These are phyloP conservation scores for Theretra japonica DNA, from an alignment of 2,888 invertebrate genomes.

Conservation along the genomic window DNA sequence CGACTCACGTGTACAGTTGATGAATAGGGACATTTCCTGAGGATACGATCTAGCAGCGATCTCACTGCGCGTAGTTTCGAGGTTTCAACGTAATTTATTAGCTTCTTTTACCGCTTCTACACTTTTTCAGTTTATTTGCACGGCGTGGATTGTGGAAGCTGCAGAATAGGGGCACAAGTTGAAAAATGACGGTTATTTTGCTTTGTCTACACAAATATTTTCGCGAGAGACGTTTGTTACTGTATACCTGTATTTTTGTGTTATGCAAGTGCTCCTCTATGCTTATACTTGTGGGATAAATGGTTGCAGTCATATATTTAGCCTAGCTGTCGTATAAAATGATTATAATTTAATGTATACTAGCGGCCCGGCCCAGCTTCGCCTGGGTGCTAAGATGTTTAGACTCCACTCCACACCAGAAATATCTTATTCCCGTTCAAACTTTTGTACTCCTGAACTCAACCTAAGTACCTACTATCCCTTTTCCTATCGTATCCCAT, in stretches of 20 bases:
- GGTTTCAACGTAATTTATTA: constrained; percentile 24
- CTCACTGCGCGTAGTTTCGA: constrained; percentile 25
- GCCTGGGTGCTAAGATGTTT: no score
- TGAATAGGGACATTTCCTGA: constrained; percentile 41
- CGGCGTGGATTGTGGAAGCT: neutral
- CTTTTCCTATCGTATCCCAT: no score
- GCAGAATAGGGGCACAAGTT: neutral
- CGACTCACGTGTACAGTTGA: constrained; percentile 43
- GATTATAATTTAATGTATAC: no score
- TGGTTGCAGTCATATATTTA: no score
- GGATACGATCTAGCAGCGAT: constrained; percentile 27
- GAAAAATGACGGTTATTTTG: constrained; percentile 3
- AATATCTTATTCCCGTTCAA: no score
- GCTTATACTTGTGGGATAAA: no score
- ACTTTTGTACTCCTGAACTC: no score
- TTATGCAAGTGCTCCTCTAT: neutral
- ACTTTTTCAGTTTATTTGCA: constrained; percentile 14
- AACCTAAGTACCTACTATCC: no score
- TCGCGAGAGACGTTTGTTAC: neutral
- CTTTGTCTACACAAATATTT: constrained; percentile 11
- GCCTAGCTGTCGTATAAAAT: no score
- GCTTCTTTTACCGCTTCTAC: constrained; percentile 8
- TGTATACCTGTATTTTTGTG: no score
- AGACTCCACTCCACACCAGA: no score
- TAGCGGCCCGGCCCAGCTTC: no score